Percentiles rank a stretch among this genome's conserved stretches.
Evolutionary conservation across 2,797 vertebrate species (phyloP).

Genomic region (Falco naumanni): DNA sequence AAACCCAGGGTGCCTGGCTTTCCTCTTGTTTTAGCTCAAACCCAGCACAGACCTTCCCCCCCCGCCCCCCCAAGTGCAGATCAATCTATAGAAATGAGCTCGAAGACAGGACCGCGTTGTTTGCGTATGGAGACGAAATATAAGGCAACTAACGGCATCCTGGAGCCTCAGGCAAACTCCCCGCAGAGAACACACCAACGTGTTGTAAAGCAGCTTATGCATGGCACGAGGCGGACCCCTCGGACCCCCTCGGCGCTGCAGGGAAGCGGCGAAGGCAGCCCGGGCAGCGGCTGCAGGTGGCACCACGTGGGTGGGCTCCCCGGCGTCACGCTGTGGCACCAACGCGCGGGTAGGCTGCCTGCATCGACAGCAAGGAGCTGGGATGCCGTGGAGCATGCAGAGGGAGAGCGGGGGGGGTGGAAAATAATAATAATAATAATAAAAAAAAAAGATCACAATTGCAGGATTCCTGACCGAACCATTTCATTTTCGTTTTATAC

Average conservation of each 20-base stretch:
- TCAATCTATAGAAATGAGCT: slow-evolving; percentile 28
- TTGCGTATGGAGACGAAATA: neutral
- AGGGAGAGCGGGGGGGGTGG: neutral
- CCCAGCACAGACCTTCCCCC: neutral
- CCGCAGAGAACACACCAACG: neutral
- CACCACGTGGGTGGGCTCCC: neutral
- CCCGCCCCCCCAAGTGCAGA: neutral
- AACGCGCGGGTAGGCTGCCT: neutral
- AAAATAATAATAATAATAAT: neutral
- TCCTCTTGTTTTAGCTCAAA: neutral
- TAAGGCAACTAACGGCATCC: neutral
- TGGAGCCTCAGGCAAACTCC: neutral
- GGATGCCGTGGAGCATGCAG: neutral
- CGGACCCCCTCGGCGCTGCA: neutral
- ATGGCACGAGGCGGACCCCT: neutral
- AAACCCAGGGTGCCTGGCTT: neutral
- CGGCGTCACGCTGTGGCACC: rapidly evolving
- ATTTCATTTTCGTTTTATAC: neutral
- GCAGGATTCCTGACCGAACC: slow-evolving; percentile 27
- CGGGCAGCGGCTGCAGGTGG: neutral
- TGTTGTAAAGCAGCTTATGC: neutral
- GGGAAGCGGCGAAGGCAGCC: neutral
- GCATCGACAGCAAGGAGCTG: neutral
- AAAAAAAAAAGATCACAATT: neutral
- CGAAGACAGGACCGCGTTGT: neutral